phyloP scores from a whole-genome alignment of 2,888 invertebrate species.

The Strigamia crassipes region DNA sequence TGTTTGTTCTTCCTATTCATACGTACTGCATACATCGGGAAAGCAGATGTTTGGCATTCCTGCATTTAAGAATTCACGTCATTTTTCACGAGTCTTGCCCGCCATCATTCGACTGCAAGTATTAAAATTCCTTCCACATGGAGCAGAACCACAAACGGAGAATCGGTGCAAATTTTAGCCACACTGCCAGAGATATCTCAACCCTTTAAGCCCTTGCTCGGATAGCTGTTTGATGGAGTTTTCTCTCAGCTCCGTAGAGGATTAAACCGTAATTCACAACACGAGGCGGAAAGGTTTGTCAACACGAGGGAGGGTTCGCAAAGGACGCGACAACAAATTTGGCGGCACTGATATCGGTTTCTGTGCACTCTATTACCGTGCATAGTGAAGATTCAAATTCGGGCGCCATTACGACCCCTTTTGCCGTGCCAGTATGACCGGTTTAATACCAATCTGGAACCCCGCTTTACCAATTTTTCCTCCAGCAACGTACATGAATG shows the following conservation, averaged over 20 bases:
- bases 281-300: neutral
- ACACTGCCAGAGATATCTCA: constrained; percentile 7
- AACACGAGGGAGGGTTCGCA: neutral
- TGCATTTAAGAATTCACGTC: constrained; percentile 39
- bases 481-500: neutral
- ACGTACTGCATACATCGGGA: constrained; percentile 4
- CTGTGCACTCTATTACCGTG: constrained; percentile 25
- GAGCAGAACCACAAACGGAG: constrained; percentile 15
- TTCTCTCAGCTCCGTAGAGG: neutral
- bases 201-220: constrained; percentile 10
- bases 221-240: constrained; percentile 26
- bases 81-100: constrained; percentile 26
- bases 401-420: constrained; percentile 36
- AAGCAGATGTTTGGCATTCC: constrained; percentile 39
- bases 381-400: neutral
- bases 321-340: constrained; percentile 24
- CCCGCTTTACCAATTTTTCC: neutral
- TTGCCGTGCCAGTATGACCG: neutral
- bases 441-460: neutral
- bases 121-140: constrained; percentile 25
- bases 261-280: constrained; percentile 35
- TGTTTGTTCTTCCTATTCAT: constrained; percentile 29
- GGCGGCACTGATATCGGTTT: constrained; percentile 13
- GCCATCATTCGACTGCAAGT: constrained; percentile 15
- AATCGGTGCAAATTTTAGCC: constrained; percentile 30